phyloP scores from a whole-genome alignment of 2,888 invertebrate genomes.

The Coleophora deauratella region DNA sequence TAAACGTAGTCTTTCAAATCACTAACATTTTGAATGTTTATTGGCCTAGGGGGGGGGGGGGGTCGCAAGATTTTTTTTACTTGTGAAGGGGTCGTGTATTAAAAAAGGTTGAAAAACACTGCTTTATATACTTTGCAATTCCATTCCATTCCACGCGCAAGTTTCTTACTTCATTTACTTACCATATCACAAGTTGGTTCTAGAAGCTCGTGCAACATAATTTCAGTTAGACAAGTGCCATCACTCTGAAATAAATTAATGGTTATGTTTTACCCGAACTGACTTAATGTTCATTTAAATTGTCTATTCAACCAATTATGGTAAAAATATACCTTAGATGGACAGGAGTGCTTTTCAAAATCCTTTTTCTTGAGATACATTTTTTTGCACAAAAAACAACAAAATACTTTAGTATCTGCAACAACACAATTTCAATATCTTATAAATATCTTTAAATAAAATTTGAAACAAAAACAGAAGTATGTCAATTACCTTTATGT shows the following conservation, averaged over 20 bases:
- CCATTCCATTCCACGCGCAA: background rate
- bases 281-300: background rate
- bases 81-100: too few species aligned
- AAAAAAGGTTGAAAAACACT: too few species aligned
- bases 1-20: too few species aligned
- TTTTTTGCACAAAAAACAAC: constrained; percentile 51
- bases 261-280: too few species aligned
- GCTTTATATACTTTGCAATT: too few species aligned
- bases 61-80: too few species aligned
- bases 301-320: constrained; percentile 11
- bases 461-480: constrained; percentile 5
- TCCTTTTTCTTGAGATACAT: constrained; percentile 42
- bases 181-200: constrained; percentile 35
- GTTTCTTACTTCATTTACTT: constrained; percentile 3
- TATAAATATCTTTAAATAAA: background rate
- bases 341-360: constrained; percentile 42
- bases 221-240: constrained; percentile 28
- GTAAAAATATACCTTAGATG: constrained; percentile 16
- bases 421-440: constrained; percentile 2
- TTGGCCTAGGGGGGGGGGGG: too few species aligned
- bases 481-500: constrained; percentile 42
- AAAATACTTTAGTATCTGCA: constrained; percentile 41
- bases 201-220: constrained; percentile 36
- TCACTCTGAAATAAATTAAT: constrained; percentile 1
- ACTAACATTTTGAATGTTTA: too few species aligned